Conservation (phyloP, 35 echinoderm and acorn worm species). For the Acanthaster planci region DNA sequence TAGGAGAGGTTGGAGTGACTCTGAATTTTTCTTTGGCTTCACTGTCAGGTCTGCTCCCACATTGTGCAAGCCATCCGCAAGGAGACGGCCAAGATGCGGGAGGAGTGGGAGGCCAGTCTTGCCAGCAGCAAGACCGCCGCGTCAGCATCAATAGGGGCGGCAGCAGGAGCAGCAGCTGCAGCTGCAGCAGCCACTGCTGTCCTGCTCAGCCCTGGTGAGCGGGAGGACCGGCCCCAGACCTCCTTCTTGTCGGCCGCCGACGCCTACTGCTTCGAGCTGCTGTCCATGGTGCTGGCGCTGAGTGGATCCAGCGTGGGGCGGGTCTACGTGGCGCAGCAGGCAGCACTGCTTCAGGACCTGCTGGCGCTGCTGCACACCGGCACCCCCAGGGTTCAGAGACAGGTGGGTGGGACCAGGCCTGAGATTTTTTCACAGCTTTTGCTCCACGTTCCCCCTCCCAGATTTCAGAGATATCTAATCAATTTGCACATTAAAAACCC, state of each 20-base stretch:
- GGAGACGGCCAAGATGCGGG: conserved; percentile 84
- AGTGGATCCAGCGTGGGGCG: conserved; percentile 91
- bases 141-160: too few relatives aligned
- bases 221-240: conserved; percentile 20
- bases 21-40: neutral
- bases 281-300: conserved; percentile 98
- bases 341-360: conserved; percentile 74
- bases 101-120: conserved; percentile 84
- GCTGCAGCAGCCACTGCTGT: neutral
- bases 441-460: too few relatives aligned
- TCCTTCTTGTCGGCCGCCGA: conserved; percentile 58
- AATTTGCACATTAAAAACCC: too few relatives aligned
- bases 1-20: too few relatives aligned
- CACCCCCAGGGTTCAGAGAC: conserved; percentile 94
- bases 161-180: too few relatives aligned
- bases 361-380: conserved; percentile 90
- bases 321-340: conserved; percentile 91
- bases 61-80: conserved; percentile 98
- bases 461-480: too few relatives aligned
- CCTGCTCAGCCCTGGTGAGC: neutral
- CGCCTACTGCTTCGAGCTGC: conserved; percentile 98
- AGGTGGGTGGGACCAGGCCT: conserved; percentile 76
- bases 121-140: conserved; percentile 36
- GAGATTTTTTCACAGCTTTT: too few relatives aligned
- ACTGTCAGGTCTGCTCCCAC: conserved; percentile 77